phyloP scores from a whole-genome alignment of 2,113 vertebrate genomes.

The Brachypteracias leptosomus region DNA sequence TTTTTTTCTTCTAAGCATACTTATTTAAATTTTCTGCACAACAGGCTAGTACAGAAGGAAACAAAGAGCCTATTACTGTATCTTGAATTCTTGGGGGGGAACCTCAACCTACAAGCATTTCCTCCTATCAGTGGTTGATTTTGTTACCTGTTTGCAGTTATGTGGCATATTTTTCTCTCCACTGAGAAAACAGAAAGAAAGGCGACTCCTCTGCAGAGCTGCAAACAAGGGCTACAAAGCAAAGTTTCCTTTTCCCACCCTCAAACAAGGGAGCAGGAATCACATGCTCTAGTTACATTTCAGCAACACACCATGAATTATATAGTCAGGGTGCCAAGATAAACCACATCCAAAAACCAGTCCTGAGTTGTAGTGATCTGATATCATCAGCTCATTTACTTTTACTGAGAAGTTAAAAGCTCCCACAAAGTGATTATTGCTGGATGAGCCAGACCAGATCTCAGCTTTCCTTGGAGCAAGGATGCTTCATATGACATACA shows the following conservation, averaged over 20 bases:
- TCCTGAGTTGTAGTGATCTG: not conserved
- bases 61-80: accelerated
- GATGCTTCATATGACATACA: accelerated
- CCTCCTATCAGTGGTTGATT: not conserved
- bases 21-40: not conserved
- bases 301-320: not conserved
- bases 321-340: not conserved
- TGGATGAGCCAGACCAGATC: not conserved
- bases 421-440: not conserved
- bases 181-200: not conserved
- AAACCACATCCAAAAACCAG: not conserved
- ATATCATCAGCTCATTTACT: not conserved
- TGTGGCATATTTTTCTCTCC: not conserved
- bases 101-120: not conserved
- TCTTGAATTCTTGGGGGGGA: not conserved
- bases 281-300: not conserved
- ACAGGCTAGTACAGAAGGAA: not conserved
- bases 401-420: not conserved
- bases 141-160: not conserved
- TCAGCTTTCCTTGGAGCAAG: not conserved
- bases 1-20: not conserved
- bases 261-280: not conserved
- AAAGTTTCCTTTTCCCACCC: not conserved
- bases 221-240: not conserved
- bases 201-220: not conserved